Conservation (phyloP, 2,888 invertebrate genomes). For the Phania funesta region DNA sequence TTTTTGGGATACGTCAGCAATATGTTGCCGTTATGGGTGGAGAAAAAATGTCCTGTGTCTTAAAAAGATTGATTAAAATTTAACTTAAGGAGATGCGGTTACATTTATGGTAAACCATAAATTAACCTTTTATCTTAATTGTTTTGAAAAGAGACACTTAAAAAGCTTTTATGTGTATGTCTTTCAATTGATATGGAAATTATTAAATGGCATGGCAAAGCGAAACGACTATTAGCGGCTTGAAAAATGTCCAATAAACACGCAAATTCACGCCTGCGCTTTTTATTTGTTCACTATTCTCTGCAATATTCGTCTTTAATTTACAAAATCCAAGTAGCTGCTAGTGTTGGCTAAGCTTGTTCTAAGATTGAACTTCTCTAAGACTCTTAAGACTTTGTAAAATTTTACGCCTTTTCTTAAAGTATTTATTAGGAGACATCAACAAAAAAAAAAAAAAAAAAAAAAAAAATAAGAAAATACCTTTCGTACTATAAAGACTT, state of each 20-base stretch:
- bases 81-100: conserved; percentile 8
- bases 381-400: background rate
- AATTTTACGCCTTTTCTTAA: conserved; percentile 41
- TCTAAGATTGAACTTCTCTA: background rate
- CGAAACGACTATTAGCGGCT: conserved; percentile 38
- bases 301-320: background rate
- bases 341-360: background rate
- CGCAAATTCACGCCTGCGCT: conserved; percentile 66
- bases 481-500: background rate
- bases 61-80: conserved; percentile 37
- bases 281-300: background rate
- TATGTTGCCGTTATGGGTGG: background rate
- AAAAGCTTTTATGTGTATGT: conserved; percentile 66
- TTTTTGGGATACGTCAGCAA: background rate
- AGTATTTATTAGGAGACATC: background rate
- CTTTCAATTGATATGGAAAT: conserved; percentile 38
- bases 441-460: background rate
- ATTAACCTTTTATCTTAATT: conserved; percentile 67
- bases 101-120: conserved; percentile 58
- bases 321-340: background rate
- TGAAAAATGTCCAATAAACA: conserved; percentile 64
- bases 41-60: conserved; percentile 29
- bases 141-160: conserved; percentile 63
- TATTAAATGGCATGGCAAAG: conserved; percentile 30
- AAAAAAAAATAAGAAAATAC: background rate